A percentile compares a stretch with the other conserved stretches of the same genome.
Evolutionary conservation across 1,140 invertebrate species (phyloP).

Genomic region (Leptinotarsa lineolata): DNA sequence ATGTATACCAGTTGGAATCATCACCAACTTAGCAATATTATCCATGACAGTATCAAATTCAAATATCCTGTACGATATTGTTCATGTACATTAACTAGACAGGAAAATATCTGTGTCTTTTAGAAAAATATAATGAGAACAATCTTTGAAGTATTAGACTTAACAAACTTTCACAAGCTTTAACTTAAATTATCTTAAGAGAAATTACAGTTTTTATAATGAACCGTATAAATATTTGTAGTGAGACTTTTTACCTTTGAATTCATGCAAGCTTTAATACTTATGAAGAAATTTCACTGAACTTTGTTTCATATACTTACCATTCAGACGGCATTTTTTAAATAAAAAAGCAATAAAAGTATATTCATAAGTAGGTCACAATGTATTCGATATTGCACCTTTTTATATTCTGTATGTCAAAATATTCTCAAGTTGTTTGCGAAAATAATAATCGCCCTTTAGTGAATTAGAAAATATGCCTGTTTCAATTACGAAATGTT

Average conservation of each 20-base stretch:
- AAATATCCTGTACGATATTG: no score
- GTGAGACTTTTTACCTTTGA: slow-evolving; percentile 1
- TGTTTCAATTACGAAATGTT: no score
- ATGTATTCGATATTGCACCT: slow-evolving; percentile 22
- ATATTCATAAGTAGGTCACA: slow-evolving; percentile 3
- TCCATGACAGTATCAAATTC: no score
- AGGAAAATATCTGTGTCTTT: no score
- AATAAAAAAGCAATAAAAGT: not conserved
- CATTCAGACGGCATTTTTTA: not conserved
- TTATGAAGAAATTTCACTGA: not conserved
- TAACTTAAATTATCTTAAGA: not conserved
- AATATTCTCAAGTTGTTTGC: not conserved
- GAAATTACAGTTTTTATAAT: not conserved
- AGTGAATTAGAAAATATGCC: no score
- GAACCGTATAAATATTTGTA: not conserved
- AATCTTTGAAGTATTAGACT: no score
- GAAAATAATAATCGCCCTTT: not conserved
- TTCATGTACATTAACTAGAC: no score
- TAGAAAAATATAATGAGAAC: no score
- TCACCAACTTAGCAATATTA: no score
- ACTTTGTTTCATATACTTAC: not conserved
- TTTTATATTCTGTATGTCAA: slow-evolving; percentile 31
- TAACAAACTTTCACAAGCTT: not conserved
- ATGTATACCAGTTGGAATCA: no score
- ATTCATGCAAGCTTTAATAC: not conserved